Evolutionary conservation across 2,888 invertebrate genomes (phyloP).

Genomic region (Auanema freiburgensis): DNA sequence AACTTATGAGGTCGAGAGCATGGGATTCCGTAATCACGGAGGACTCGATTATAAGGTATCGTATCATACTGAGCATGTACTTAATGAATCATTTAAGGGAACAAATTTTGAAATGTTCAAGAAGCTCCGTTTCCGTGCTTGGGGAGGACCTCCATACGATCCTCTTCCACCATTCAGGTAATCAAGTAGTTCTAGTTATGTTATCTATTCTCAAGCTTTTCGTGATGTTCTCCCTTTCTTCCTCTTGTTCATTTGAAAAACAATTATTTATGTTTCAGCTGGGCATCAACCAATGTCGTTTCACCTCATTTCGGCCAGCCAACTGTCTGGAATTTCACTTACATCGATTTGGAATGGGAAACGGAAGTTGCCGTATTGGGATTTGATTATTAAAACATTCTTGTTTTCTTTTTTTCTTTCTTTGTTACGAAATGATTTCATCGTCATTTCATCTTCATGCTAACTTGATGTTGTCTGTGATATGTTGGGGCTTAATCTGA

Average conservation of each 20-base stretch:
- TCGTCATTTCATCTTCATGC: too few relatives aligned
- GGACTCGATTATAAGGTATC: conserved; percentile 75
- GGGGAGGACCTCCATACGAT: conserved; percentile 72
- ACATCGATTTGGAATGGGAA: conserved; percentile 66
- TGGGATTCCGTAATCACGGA: conserved; percentile 76
- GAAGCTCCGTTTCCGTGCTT: conserved; percentile 70
- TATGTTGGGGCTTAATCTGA: too few relatives aligned
- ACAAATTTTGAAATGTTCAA: conserved; percentile 59
- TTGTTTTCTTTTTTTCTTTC: conserved; percentile 1
- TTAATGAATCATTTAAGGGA: conserved; percentile 27
- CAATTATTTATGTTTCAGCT: conserved; percentile 64
- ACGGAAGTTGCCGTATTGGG: conserved; percentile 29
- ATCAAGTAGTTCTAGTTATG: conserved; percentile 10
- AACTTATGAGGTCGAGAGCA: conserved; percentile 74
- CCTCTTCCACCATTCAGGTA: conserved; percentile 75
- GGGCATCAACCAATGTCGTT: conserved; percentile 75
- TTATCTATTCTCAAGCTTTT: background rate
- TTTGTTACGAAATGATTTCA: too few relatives aligned
- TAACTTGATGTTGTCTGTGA: too few relatives aligned
- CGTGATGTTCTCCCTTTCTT: background rate
- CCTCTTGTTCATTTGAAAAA: background rate
- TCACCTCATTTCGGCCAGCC: conserved; percentile 75
- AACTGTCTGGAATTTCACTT: conserved; percentile 76
- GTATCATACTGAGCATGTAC: background rate
- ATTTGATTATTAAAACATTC: conserved; percentile 9